Conservation (phyloP, 2,797 vertebrate genomes). For the Gobio occitaniae region DNA sequence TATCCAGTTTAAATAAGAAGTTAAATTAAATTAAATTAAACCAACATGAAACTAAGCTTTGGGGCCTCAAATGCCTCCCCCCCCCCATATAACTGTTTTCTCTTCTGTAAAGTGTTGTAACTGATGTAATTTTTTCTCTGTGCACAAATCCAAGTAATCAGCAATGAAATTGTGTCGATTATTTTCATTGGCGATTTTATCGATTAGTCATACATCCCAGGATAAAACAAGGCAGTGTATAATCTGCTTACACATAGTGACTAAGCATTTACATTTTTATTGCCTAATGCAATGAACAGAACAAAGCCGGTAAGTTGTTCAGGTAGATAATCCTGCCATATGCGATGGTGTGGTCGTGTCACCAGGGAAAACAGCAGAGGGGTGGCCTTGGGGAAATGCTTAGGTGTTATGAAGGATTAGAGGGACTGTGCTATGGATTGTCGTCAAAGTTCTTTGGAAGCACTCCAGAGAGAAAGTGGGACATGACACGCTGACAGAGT, state of each 20-base stretch:
- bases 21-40: neutral
- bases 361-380: slow-evolving; percentile 16
- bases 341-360: slow-evolving; percentile 51
- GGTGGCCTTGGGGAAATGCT: slow-evolving; percentile 60
- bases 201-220: neutral
- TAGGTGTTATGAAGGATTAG: slow-evolving; percentile 69
- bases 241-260: slow-evolving; percentile 16
- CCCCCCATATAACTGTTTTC: neutral
- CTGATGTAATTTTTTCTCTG: neutral
- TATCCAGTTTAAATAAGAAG: neutral
- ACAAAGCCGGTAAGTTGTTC: neutral
- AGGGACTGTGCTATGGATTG: slow-evolving; percentile 46
- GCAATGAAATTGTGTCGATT: neutral
- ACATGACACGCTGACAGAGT: slow-evolving; percentile 30
- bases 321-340: slow-evolving; percentile 54
- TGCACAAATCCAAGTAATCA: neutral
- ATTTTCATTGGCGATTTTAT: neutral
- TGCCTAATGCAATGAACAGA: slow-evolving; percentile 12
- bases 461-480: slow-evolving; percentile 42
- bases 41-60: neutral
- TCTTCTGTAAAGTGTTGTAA: neutral
- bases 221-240: neutral
- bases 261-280: slow-evolving; percentile 30
- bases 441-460: slow-evolving; percentile 57
- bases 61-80: neutral